Percentiles rank a stretch among this genome's conserved stretches.
phyloP scores from a whole-genome alignment of 2,113 vertebrate species.

The Pterocles orientalis region DNA sequence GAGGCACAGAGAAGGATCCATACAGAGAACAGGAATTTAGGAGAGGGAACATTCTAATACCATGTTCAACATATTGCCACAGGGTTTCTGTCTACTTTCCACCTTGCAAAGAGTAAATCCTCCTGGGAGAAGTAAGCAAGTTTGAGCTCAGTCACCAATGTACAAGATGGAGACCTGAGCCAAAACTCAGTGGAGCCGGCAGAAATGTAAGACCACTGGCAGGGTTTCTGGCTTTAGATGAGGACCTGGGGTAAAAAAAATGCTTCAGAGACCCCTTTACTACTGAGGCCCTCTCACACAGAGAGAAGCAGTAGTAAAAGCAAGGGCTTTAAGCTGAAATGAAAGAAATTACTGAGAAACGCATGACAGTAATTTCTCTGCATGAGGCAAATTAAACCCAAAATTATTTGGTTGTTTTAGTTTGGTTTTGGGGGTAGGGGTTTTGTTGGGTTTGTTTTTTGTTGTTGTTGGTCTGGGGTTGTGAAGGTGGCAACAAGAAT shows the following conservation, averaged over 20 bases:
- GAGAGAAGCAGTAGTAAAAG: background rate
- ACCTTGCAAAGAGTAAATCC: background rate
- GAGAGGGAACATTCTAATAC: background rate
- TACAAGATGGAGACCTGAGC: background rate
- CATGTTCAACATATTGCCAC: background rate
- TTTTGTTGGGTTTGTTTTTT: background rate
- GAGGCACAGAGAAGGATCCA: background rate
- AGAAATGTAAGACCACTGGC: background rate
- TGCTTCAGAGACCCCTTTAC: background rate
- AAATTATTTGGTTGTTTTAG: too few relatives aligned
- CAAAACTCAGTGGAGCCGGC: background rate
- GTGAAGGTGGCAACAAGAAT: background rate
- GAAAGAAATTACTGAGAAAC: background rate
- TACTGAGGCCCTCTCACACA: background rate
- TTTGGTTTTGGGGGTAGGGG: background rate
- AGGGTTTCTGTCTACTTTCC: background rate
- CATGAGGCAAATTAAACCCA: background rate
- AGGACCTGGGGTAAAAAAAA: background rate
- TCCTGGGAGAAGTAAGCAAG: background rate
- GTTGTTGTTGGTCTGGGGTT: background rate
- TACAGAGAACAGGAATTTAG: background rate
- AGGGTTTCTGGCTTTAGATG: background rate
- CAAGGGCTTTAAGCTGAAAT: background rate
- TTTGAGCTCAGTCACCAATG: background rate
- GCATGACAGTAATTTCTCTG: background rate